Base-by-base conservation (phyloP, 1,140 invertebrate species). In the Nymphalis io region DNA sequence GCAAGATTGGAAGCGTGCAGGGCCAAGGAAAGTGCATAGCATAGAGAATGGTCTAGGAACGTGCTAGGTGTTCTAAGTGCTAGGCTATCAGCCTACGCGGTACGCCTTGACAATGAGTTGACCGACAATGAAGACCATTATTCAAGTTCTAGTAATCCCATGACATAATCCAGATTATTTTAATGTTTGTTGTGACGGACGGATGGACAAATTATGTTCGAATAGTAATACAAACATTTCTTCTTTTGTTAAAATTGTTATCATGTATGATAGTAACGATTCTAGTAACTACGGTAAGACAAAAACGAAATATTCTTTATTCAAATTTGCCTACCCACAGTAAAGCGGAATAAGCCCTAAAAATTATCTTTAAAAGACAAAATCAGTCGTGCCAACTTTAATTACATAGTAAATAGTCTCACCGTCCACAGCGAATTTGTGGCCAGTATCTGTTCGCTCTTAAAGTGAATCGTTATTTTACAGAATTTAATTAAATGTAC, bases 141-240 rank as follows among this genome's bases (percentile, higher is more conserved):
- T 85, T 83, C 82, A 79, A 89, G 84, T 81, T 88, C 88, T 70
- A 90, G 81, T 88, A 89, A 87, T 84, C 87, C 79, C 81, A 84
- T 90, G 86, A 89, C 87, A 90, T 89, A 90, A 90, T 87, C 82
- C 80, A 80, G 73, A 83, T 86, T 79, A 82, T 83, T 79, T 78
- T 79, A 68, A 60, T 68, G 42, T 64, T 59, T 68, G 63, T 68
- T 71, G 67, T 57, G 55, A 68, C 59, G 46, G 58, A 21, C 3
- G 53, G 21, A 55, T 51, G 44, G 5, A 46, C 5, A 33, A 8
- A 33, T 33, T 33, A 33, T 33, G 27, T 33, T 33, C 0, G 44
- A 46, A 46, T n/a, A 42, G 12, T 42, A 15, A 42, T 42, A 1
- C 1, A n/a, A 42, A 1, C 15, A 3, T 42, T n/a, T 13, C 15